Evolutionary conservation across 2,113 vertebrate species (phyloP), one percentile per base, ranked within the genome.

Genomic region (Pagrus major): DNA sequence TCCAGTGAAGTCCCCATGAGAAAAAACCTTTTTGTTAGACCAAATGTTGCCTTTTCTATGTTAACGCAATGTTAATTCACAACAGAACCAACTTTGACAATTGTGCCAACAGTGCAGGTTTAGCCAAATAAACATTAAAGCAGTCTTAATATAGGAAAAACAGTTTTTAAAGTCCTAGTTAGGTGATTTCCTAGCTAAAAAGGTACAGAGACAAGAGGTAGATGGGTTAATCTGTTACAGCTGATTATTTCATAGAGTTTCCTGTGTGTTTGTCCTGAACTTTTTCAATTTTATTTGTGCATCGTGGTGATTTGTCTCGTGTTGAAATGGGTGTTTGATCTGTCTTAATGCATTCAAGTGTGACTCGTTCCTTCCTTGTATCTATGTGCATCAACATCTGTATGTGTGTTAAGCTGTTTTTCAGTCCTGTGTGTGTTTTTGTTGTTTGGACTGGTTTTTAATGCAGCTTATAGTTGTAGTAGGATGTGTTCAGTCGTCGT

Each of bases 141-240:
- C 73, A 90, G 91, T 92, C 89, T 93, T 91, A 92, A 90, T 20
- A 27, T 73, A 61, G 58, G 41, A n/a, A 59, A 21, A 54, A 1
- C 2, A 63, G 3, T 11, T 55, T 71, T 61, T 61, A 68, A 64
- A 64, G 33, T 55, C 39, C 41, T 49, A 25, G 41, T 69, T 65
- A 51, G 47, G 33, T 37, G 21, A 23, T 37, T n/a, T 49, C 27
- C 35, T 54, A 29, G 64, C 20, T n/a, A 15, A 14, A 69, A 80
- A 77, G 85, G 86, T 90, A 86, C 85, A 81, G 27, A 46, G 42
- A 67, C 21, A 58, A 55, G 47, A 29, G 65, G 55, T 46, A 31
- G 51, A 58, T 58, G 31, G 70, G 59, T 71, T 12, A 81, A 69
- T 80, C 68, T 82, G 72, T 88, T 82, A 52, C 82, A 85, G 75